Conservation (phyloP, 2,797 vertebrate species). For the Lithobates sylvaticus region DNA sequence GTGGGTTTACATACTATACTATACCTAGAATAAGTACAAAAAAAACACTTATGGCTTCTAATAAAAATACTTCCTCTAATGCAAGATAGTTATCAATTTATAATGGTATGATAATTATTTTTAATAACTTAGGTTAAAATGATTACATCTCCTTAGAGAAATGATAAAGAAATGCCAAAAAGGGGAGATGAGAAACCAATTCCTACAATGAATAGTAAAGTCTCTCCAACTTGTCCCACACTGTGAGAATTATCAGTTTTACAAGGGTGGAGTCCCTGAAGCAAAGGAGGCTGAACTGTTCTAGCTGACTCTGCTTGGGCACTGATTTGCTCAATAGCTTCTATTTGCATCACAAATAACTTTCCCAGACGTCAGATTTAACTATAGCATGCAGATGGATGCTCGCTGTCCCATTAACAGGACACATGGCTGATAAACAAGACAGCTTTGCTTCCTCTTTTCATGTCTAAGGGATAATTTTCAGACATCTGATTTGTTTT, state of each 20-base stretch:
- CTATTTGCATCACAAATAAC: slow-evolving; percentile 43
- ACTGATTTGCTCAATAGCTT: neutral
- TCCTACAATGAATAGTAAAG: neutral
- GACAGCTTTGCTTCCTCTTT: slow-evolving; percentile 15
- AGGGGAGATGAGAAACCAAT: too few species aligned
- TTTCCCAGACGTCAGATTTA: neutral
- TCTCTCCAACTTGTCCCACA: neutral
- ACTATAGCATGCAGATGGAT: slow-evolving; percentile 10
- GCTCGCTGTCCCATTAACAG: neutral
- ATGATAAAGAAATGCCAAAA: too few species aligned
- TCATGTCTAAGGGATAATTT: neutral
- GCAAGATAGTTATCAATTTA: too few species aligned
- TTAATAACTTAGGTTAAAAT: too few species aligned
- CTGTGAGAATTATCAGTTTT: neutral
- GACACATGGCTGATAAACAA: slow-evolving; percentile 15
- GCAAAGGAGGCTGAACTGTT: slow-evolving; percentile 1
- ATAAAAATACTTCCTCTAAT: too few species aligned
- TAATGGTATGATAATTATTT: too few species aligned
- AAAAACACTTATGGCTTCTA: too few species aligned
- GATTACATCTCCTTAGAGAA: too few species aligned
- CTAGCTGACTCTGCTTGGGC: neutral
- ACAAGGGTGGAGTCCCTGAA: slow-evolving; percentile 4
- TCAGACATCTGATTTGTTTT: neutral
- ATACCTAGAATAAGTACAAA: too few species aligned
- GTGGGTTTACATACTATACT: too few species aligned